A percentile compares a stretch with the other conserved stretches of the same genome.
Conservation (phyloP, 2,888 invertebrate species). For the Drosophila prolongata region DNA sequence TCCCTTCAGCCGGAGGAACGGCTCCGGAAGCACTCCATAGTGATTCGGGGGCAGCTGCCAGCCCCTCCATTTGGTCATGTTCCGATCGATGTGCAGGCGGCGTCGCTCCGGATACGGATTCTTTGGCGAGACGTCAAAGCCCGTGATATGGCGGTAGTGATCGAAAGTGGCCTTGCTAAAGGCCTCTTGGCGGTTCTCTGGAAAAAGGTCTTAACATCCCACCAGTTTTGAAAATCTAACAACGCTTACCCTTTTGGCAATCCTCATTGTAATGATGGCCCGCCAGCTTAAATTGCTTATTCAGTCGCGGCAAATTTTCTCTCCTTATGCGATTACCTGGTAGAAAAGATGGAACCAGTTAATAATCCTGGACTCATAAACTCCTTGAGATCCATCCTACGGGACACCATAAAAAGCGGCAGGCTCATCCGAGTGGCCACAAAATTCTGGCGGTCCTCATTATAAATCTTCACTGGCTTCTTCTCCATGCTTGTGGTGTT, state of each 20-base stretch:
- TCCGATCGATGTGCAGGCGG: slow-evolving; percentile 39
- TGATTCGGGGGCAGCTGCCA: slow-evolving; percentile 79
- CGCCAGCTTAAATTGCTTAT: slow-evolving; percentile 56
- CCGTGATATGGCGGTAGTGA: slow-evolving; percentile 55
- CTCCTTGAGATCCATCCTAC: slow-evolving; percentile 48
- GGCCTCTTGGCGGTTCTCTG: slow-evolving; percentile 52
- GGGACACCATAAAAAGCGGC: slow-evolving; percentile 77
- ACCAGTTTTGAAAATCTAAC: neutral
- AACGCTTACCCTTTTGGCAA: slow-evolving; percentile 52
- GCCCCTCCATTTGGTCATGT: slow-evolving; percentile 45
- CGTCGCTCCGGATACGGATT: slow-evolving; percentile 54
- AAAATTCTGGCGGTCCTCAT: slow-evolving; percentile 63
- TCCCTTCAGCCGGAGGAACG: slow-evolving; percentile 53
- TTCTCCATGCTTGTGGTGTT: slow-evolving; percentile 16
- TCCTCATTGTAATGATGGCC: slow-evolving; percentile 55
- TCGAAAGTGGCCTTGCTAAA: slow-evolving; percentile 46
- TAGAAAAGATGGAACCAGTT: neutral
- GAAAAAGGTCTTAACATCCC: fast-evolving
- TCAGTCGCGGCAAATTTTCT: slow-evolving; percentile 45
- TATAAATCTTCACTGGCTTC: slow-evolving; percentile 16
- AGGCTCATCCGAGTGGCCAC: slow-evolving; percentile 67
- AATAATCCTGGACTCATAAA: neutral
- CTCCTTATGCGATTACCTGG: slow-evolving; percentile 63
- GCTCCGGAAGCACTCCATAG: slow-evolving; percentile 58
- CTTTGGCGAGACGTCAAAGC: slow-evolving; percentile 30